These are phyloP conservation scores for Phrynocephalus versicolor DNA, from an alignment of 2,113 vertebrate species.

Conservation along the genomic window DNA sequence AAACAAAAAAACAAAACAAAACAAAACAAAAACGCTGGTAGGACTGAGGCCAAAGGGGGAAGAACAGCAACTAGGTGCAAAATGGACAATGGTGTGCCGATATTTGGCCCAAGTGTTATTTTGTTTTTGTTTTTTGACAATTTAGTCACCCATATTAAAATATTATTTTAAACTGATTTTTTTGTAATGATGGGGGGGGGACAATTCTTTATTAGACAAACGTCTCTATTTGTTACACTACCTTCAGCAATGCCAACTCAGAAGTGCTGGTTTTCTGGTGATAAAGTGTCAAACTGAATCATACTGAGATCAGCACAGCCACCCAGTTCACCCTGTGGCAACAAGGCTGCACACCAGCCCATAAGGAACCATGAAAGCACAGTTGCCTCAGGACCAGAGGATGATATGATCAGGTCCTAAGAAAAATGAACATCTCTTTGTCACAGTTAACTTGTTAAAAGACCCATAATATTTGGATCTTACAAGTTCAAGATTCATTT, in stretches of 20 bases:
- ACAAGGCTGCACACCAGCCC: neutral
- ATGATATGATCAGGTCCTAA: too few species aligned
- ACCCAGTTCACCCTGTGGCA: neutral
- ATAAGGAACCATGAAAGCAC: neutral
- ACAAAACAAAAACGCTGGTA: too few species aligned
- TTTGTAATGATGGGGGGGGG: too few species aligned
- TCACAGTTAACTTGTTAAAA: neutral
- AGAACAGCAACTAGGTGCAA: too few species aligned
- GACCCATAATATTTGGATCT: too few species aligned
- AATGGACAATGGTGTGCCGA: too few species aligned
- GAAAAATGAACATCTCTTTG: too few species aligned
- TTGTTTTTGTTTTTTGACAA: neutral
- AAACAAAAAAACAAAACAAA: too few species aligned
- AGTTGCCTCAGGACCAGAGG: neutral
- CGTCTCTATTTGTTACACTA: neutral
- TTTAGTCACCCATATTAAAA: too few species aligned
- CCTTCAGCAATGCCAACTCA: neutral
- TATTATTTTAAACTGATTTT: too few species aligned
- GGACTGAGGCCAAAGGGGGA: too few species aligned
- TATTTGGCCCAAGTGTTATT: neutral
- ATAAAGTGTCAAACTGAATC: neutral
- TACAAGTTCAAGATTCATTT: neutral
- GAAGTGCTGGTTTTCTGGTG: too few species aligned
- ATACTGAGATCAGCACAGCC: neutral
- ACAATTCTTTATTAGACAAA: neutral